Conservation (phyloP, 2,113 vertebrate genomes). For the Hippocampus abdominalis region DNA sequence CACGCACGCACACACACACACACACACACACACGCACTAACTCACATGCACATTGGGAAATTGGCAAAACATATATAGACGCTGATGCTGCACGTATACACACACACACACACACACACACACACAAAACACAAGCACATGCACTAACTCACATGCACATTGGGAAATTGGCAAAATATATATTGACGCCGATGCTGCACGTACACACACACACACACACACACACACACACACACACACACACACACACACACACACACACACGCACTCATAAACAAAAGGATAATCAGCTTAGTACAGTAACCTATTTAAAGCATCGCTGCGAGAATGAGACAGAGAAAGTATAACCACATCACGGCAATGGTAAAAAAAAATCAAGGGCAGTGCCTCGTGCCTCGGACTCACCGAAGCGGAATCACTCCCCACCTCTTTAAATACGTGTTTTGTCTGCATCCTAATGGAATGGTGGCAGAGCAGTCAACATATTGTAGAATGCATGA, state of each 20-base stretch:
- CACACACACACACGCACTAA: too few species aligned
- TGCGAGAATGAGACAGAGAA: constrained; percentile 30
- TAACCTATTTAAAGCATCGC: constrained; percentile 60
- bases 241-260: too few species aligned
- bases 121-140: too few species aligned
- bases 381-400: constrained; percentile 61
- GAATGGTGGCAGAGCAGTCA: constrained; percentile 6
- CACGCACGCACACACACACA: too few species aligned
- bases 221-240: too few species aligned
- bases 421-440: constrained; percentile 24
- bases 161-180: too few species aligned
- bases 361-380: constrained; percentile 60
- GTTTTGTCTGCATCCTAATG: constrained; percentile 13
- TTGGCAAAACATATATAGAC: too few species aligned
- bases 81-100: too few species aligned
- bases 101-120: too few species aligned
- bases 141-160: too few species aligned
- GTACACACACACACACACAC: constrained; percentile 3
- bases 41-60: too few species aligned
- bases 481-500: constrained; percentile 11
- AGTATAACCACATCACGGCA: constrained; percentile 52
- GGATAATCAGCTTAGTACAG: constrained; percentile 56
- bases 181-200: too few species aligned
- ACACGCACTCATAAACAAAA: constrained; percentile 14
- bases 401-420: constrained; percentile 42